A percentile compares a stretch with the other conserved stretches of the same genome.
These are phyloP conservation scores for Atethmia centrago DNA, from an alignment of 2,888 invertebrate species.

Conservation along the genomic window DNA sequence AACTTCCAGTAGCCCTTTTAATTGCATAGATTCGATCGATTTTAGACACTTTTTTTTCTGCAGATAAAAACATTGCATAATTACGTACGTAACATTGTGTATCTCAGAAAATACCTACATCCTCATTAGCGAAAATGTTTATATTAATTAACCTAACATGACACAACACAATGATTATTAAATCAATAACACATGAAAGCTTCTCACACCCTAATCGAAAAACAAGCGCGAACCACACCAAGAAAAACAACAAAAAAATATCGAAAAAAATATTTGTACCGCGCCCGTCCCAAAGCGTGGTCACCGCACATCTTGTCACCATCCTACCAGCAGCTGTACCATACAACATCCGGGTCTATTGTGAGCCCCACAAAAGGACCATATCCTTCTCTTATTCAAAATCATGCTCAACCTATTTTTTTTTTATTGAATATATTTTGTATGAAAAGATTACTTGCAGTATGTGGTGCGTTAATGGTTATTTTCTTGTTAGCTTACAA, in stretches of 20 bases:
- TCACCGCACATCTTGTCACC: constrained; percentile 68
- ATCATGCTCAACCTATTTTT: constrained; percentile 53
- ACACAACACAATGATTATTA: neutral
- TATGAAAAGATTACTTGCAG: neutral
- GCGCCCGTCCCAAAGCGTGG: constrained; percentile 32
- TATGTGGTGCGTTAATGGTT: neutral
- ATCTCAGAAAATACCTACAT: neutral
- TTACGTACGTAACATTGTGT: neutral
- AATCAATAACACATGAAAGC: too few relatives aligned
- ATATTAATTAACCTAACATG: neutral
- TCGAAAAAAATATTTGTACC: constrained; percentile 16
- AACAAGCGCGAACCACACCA: neutral
- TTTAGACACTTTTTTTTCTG: neutral
- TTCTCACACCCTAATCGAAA: neutral
- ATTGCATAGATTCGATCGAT: neutral
- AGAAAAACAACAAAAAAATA: neutral
- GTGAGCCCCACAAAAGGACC: constrained; percentile 58
- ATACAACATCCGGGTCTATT: constrained; percentile 69
- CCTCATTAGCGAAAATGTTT: neutral
- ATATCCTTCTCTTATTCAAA: constrained; percentile 61
- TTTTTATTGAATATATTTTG: constrained; percentile 21
- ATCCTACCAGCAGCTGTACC: constrained; percentile 69
- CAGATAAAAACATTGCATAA: too few relatives aligned
- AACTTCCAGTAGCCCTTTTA: neutral
- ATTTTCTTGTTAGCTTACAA: neutral